A percentile compares a stretch with the other conserved stretches of the same genome.
These are phyloP conservation scores for Drosophila nikananu DNA, from an alignment of 1,140 invertebrate genomes.

Conservation along the genomic window DNA sequence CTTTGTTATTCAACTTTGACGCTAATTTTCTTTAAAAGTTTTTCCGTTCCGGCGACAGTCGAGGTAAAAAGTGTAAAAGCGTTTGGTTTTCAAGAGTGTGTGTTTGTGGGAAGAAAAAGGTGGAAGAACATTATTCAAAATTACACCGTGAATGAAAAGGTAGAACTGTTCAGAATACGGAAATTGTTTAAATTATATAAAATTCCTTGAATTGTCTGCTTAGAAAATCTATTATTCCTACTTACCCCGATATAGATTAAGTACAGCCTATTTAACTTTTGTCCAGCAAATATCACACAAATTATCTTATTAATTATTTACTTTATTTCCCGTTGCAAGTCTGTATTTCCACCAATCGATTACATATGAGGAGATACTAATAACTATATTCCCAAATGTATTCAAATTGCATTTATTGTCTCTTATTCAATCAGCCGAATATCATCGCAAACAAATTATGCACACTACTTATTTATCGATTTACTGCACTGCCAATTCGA, in stretches of 20 bases:
- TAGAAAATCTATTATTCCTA: not conserved
- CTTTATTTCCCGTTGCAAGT: not conserved
- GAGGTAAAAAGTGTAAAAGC: constrained; percentile 47
- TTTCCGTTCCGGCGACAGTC: constrained; percentile 14
- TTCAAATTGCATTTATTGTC: constrained; percentile 26
- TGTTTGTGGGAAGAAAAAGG: not conserved
- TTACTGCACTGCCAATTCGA: constrained; percentile 27
- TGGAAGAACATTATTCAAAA: constrained; percentile 6
- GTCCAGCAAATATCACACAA: not conserved
- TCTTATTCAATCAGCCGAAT: constrained; percentile 40
- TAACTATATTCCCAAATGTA: constrained; percentile 5
- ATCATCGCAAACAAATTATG: constrained; percentile 48
- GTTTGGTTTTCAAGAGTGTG: constrained; percentile 13
- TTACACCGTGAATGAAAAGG: not conserved
- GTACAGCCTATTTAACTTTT: not conserved
- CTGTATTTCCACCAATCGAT: constrained; percentile 2
- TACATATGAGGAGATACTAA: not conserved
- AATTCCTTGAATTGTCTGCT: not conserved
- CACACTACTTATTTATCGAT: constrained; percentile 18
- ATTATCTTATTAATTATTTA: constrained; percentile 4
- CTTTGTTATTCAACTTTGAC: constrained; percentile 80
- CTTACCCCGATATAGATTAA: not conserved
- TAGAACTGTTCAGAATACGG: not conserved
- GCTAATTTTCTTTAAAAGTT: constrained; percentile 78
- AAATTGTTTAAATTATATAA: not conserved